Evolutionary conservation across 2,888 invertebrate species (phyloP), one percentile per base, ranked within the genome.

Genomic region (Molorchus minor): DNA sequence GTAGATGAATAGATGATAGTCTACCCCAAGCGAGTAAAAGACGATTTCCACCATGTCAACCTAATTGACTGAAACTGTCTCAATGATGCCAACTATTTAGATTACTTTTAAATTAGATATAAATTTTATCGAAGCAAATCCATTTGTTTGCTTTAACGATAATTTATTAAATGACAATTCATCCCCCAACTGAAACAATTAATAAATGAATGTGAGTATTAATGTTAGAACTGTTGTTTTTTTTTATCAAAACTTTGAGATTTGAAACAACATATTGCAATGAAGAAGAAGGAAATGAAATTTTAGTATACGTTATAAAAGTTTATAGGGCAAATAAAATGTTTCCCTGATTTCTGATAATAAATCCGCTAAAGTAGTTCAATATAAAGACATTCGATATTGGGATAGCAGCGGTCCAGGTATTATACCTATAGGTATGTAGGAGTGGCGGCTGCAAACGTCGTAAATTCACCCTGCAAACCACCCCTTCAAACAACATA

Each of bases 271-370:
- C n/a, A 33, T 33, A 33, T n/a, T 7, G 33, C 10, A 33, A 33
- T 3, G 33, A 25, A 25, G 8, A 5, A 25, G 20, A 35, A 47
- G 17, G 47, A 74, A 77, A 77, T 74, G 74, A 75, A 77, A 77
- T 74, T 75, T 75, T 76, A 74, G 73, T 71, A 36, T 53, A 73
- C 71, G 75, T 72, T 74, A 71, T 77, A 77, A 78, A 79, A 78
- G 72, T 77, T 78, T 75, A n/a, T n/a, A 76, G 76, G 68, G 72
- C 71, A 75, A 78, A 77, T 78, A 78, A 79, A 79, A 78, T 75
- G 72, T 77, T 77, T 75, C 73, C 77, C 75, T 77, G 78, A 78
- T 79, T 78, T 76, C 74, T 71, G 76, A 76, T 77, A 72, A 78
- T 79, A 79, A 79, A 79, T 79, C 77, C 74, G 69, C 71, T 72